Conservation (phyloP, 2,888 invertebrate species). For the Gerris lacustris region DNA sequence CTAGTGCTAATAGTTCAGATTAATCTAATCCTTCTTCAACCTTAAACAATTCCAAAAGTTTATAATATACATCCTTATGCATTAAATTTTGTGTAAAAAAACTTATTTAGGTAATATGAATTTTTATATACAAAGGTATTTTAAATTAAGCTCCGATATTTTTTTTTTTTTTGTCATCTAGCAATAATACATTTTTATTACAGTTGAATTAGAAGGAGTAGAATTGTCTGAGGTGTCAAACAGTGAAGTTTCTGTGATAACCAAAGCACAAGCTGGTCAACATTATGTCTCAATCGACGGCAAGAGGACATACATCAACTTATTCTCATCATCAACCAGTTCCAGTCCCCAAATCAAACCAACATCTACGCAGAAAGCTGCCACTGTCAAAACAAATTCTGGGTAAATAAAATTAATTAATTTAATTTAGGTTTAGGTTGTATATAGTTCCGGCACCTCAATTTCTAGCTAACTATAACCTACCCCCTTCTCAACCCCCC, state of each 20-base stretch:
- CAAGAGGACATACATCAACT: conserved; percentile 73
- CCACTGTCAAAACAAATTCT: conserved; percentile 23
- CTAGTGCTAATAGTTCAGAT: no score
- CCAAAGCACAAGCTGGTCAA: conserved; percentile 60
- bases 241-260: conserved; percentile 48
- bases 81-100: no score
- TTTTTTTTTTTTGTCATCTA: no score
- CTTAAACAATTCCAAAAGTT: no score
- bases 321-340: conserved; percentile 45
- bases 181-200: conserved; percentile 27
- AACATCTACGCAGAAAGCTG: conserved; percentile 21
- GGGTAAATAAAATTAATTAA: conserved; percentile 22
- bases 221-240: conserved; percentile 36
- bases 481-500: no score
- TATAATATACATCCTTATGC: no score
- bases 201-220: conserved; percentile 52
- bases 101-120: not conserved
- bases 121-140: not conserved
- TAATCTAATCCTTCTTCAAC: no score
- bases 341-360: conserved; percentile 22
- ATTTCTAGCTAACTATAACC: no score
- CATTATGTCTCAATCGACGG: conserved; percentile 87
- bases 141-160: no score
- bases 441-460: no score
- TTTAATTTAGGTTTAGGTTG: not conserved